A percentile compares a stretch with the other conserved stretches of the same genome.
Conservation (phyloP, 2,797 vertebrate genomes). For the Syngnathus rostellatus region DNA sequence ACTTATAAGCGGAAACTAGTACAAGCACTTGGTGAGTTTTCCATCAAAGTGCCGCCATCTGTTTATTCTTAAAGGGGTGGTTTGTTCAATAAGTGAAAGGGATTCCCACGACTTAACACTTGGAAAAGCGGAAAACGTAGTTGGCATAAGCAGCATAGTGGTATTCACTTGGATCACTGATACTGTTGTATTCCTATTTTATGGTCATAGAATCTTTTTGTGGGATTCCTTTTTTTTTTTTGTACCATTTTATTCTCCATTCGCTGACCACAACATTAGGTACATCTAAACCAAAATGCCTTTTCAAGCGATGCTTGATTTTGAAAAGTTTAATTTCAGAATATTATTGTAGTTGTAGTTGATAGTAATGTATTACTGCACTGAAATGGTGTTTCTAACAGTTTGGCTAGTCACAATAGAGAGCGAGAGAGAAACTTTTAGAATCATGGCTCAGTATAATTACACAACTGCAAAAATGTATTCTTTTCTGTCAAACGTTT, state of each 20-base stretch:
- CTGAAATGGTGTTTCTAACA: neutral
- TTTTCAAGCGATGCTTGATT: neutral
- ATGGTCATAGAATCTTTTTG: no score
- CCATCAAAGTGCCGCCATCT: neutral
- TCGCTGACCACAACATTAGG: neutral
- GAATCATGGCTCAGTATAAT: neutral
- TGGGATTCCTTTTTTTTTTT: neutral
- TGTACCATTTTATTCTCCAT: neutral
- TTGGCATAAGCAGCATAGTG: neutral
- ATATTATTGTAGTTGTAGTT: neutral
- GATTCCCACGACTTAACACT: neutral
- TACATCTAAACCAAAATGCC: neutral
- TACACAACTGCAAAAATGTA: neutral
- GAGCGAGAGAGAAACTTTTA: neutral
- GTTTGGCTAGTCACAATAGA: neutral
- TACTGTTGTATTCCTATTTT: neutral
- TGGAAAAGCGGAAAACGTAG: neutral
- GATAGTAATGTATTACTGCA: neutral
- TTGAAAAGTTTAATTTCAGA: neutral
- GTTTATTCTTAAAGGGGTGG: neutral
- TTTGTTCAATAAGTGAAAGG: neutral
- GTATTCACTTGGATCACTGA: neutral
- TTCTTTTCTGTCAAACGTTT: neutral
- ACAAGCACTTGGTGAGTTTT: neutral
- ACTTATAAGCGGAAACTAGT: constrained; percentile 9